Evolutionary conservation across 2,797 vertebrate species (phyloP), one percentile per base, ranked within the genome.

Genomic region (Petrocephalus sullivani): DNA sequence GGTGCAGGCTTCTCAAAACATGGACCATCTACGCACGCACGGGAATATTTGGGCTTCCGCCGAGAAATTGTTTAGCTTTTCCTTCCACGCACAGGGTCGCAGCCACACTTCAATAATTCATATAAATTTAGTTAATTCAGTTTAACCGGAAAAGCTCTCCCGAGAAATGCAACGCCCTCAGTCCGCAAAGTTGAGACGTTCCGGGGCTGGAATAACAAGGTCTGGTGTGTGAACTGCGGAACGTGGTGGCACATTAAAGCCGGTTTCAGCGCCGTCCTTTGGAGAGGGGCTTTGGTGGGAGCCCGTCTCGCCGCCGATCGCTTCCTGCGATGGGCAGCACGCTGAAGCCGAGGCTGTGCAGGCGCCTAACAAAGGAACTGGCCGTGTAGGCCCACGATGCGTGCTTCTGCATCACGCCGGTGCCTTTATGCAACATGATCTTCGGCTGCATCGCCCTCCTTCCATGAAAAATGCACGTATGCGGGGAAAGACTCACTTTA

Each of bases 361-460:
- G 58, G 53, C 12, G 41, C 21, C 60, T 61, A 87, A 64, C 85
- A 87, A 87, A 87, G 58, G 85, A 87, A 64, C 12, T 49, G 9
- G 60, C 19, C 19, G 81, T 23, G 54, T 41, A 86, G 84, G 84
- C 84, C 84, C 6, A 58, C 84, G 28, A 37, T 33, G 9, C 84
- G 56, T 33, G 56, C 41, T 86, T n/a, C 19, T 58, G 56, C 19
- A 33, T 58, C 37, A 41, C 56, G 28, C 14, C 37, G 23, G 54
- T 16, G 41, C 49, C 12, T 83, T 53, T 83, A 10, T 53, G 51
- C 14, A 53, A 53, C 81, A 54, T 21, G 16, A 54, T 83, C 14
- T 12, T 23, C 49, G 23, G 46, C 81, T 28, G 19, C 71, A 49
- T 14, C 49, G 23, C 12, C 5, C 19, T n/a, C 23, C 81, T 83